Conservation (phyloP, 2,113 vertebrate species). For the Xiphophorus maculatus region DNA sequence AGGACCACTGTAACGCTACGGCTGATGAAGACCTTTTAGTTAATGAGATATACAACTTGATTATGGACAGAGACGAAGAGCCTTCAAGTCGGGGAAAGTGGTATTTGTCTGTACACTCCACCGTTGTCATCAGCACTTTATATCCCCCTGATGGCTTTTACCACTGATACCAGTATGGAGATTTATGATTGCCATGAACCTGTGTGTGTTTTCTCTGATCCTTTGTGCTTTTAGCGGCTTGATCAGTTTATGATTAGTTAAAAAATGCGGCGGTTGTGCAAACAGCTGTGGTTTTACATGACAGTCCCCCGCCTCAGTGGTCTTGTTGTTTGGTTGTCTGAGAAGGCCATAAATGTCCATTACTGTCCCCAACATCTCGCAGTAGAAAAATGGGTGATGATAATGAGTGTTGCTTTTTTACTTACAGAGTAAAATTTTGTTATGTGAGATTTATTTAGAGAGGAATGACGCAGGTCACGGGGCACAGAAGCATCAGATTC, state of each 20-base stretch:
- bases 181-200: conserved; percentile 55
- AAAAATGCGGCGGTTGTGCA: conserved; percentile 47
- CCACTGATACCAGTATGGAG: conserved; percentile 54
- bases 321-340: conserved; percentile 37
- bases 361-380: conserved; percentile 22
- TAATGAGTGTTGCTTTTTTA: conserved; percentile 19
- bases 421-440: conserved; percentile 1
- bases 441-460: conserved; percentile 29
- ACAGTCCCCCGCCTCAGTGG: neutral
- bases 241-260: conserved; percentile 55
- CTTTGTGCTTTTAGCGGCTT: conserved; percentile 53
- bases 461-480: conserved; percentile 24
- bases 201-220: conserved; percentile 48
- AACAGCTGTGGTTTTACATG: conserved; percentile 34
- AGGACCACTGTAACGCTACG: conserved; percentile 43
- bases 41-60: conserved; percentile 70
- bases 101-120: conserved; percentile 37
- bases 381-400: conserved; percentile 23
- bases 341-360: conserved; percentile 24
- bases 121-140: conserved; percentile 54
- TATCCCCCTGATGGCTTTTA: conserved; percentile 63
- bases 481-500: conserved; percentile 31
- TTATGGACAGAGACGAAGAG: conserved; percentile 56
- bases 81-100: conserved; percentile 42
- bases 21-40: conserved; percentile 71